Evolutionary conservation across 2,113 vertebrate genomes (phyloP).

Genomic region (Sylvietta virens): DNA sequence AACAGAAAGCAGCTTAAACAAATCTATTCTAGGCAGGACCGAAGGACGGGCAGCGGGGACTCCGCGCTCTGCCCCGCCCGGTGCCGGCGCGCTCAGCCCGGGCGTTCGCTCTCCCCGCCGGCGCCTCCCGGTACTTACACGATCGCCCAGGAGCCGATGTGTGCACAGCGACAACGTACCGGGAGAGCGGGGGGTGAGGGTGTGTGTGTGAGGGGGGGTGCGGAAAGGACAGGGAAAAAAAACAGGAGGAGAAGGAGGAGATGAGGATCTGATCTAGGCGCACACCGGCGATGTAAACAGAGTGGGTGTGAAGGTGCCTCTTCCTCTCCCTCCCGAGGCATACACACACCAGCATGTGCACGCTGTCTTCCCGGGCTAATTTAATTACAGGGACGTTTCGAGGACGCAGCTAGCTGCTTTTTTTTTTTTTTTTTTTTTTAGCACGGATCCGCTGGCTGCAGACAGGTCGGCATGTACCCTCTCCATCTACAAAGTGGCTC

Average conservation of each 20-base stretch:
- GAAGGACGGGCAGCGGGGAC: not conserved
- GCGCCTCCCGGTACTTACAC: conserved; percentile 27
- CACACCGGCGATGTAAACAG: not conserved
- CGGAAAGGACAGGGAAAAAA: not conserved
- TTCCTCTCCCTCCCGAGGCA: not conserved
- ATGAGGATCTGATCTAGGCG: not conserved
- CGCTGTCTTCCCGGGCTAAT: not conserved
- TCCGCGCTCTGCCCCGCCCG: not conserved
- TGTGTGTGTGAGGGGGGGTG: no score
- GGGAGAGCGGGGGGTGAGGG: not conserved
- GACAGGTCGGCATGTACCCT: not conserved
- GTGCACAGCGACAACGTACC: not conserved
- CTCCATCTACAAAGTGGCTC: not conserved
- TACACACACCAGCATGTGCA: not conserved
- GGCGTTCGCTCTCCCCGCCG: not conserved
- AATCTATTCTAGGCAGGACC: conserved; percentile 16
- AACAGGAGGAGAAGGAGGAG: not conserved
- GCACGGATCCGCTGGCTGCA: not conserved
- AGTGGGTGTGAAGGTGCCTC: not conserved
- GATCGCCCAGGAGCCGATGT: not conserved
- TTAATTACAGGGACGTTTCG: not conserved
- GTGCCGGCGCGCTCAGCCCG: not conserved
- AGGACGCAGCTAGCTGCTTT: not conserved
- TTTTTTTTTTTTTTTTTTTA: not conserved
- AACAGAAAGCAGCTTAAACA: conserved; percentile 14